phyloP scores from a whole-genome alignment of 2,888 invertebrate genomes.

The Ferdinandea cuprea region DNA sequence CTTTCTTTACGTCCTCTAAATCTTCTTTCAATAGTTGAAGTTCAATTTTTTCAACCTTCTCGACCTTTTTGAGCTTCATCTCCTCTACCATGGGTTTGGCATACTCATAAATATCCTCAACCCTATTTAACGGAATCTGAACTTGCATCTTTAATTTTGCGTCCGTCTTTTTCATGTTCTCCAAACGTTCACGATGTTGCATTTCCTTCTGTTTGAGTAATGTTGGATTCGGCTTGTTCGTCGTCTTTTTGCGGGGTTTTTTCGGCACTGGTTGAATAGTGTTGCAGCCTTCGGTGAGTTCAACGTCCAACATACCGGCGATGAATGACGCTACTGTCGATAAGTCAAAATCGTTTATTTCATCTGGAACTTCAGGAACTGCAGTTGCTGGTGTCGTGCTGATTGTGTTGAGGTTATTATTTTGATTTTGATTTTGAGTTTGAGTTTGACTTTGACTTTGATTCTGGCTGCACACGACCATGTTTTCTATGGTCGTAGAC shows the following conservation, averaged over 20 bases:
- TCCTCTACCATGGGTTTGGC: conserved; percentile 78
- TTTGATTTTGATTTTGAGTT: neutral
- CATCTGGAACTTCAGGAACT: conserved; percentile 26
- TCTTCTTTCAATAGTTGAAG: conserved; percentile 15
- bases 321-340: conserved; percentile 79
- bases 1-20: conserved; percentile 11
- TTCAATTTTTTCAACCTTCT: too few relatives aligned
- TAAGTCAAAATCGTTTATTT: conserved; percentile 75
- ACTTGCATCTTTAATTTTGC: conserved; percentile 80
- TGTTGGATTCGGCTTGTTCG: conserved; percentile 82
- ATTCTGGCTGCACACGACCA: conserved; percentile 41
- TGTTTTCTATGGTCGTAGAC: neutral
- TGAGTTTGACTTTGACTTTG: conserved; percentile 1
- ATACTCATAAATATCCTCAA: conserved; percentile 79
- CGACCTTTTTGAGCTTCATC: conserved; percentile 32
- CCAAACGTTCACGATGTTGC: conserved; percentile 80
- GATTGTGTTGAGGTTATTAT: neutral
- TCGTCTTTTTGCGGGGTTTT: conserved; percentile 82
- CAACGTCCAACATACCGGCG: conserved; percentile 81
- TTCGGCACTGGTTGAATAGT: conserved; percentile 72
- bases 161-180: conserved; percentile 80
- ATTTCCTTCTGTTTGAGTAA: conserved; percentile 79
- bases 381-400: conserved; percentile 41
- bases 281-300: conserved; percentile 77
- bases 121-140: conserved; percentile 77